These are phyloP conservation scores for Sigmodon hispidus DNA, from an alignment of 2,113 vertebrate genomes.

Conservation along the genomic window DNA sequence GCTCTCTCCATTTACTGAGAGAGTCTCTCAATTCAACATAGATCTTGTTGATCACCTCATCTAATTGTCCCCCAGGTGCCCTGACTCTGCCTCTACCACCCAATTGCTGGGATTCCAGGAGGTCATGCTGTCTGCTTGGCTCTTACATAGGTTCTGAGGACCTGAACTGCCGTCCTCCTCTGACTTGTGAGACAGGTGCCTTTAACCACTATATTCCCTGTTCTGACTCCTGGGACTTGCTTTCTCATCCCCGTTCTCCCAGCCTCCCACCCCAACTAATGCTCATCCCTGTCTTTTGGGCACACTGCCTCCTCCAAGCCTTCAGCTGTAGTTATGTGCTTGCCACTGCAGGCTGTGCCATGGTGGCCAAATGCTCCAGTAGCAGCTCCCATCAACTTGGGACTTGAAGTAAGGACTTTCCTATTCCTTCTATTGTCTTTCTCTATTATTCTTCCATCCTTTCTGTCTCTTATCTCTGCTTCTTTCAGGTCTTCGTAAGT, in stretches of 20 bases:
- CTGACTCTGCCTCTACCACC: not conserved
- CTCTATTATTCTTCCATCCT: not conserved
- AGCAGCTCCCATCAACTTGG: not conserved
- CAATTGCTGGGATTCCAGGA: not conserved
- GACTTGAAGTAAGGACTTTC: not conserved
- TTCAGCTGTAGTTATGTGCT: not conserved
- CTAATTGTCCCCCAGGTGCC: not conserved
- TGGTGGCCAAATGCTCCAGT: not conserved
- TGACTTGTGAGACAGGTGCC: not conserved
- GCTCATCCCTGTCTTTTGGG: not conserved
- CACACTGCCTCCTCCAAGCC: not conserved
- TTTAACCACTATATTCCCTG: not conserved
- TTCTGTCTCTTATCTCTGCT: not conserved
- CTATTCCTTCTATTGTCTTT: not conserved
- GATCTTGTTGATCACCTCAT: not conserved
- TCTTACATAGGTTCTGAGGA: not conserved
- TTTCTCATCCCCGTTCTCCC: not conserved
- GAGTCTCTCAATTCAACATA: not conserved
- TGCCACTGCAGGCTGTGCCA: not conserved
- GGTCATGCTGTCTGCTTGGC: no score
- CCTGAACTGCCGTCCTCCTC: not conserved
- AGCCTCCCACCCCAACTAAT: not conserved
- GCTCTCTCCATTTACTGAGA: not conserved
- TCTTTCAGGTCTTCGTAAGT: not conserved
- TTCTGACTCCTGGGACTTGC: not conserved